phyloP scores from a whole-genome alignment of 2,797 vertebrate species.

The Catamblyrhynchus diadema region DNA sequence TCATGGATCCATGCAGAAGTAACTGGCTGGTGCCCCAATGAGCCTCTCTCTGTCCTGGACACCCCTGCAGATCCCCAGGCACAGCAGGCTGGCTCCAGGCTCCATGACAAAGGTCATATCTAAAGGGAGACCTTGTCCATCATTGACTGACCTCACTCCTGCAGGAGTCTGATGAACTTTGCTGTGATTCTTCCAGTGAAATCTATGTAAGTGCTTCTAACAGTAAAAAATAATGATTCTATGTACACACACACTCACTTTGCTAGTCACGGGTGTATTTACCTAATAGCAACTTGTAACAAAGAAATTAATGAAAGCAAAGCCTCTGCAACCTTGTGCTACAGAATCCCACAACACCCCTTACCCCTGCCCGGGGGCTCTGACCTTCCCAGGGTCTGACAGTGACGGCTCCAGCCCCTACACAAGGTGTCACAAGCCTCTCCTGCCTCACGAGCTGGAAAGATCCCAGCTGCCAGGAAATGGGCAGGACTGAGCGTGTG shows the following conservation, averaged over 20 bases:
- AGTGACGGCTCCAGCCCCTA: background rate
- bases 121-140: background rate
- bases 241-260: background rate
- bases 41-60: background rate
- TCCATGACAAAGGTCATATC: accelerated
- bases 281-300: background rate
- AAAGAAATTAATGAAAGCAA: background rate
- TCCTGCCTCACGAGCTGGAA: background rate
- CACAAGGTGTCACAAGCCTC: background rate
- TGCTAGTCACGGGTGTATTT: background rate
- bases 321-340: background rate
- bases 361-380: accelerated
- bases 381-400: background rate
- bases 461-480: background rate
- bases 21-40: background rate
- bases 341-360: background rate
- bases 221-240: no score
- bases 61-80: accelerated
- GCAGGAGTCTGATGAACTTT: background rate
- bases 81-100: background rate
- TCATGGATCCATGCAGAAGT: accelerated
- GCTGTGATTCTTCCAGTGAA: background rate
- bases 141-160: accelerated
- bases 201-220: background rate
- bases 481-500: accelerated